Conservation (phyloP, 2,888 invertebrate genomes). For the Pandemis heparana region DNA sequence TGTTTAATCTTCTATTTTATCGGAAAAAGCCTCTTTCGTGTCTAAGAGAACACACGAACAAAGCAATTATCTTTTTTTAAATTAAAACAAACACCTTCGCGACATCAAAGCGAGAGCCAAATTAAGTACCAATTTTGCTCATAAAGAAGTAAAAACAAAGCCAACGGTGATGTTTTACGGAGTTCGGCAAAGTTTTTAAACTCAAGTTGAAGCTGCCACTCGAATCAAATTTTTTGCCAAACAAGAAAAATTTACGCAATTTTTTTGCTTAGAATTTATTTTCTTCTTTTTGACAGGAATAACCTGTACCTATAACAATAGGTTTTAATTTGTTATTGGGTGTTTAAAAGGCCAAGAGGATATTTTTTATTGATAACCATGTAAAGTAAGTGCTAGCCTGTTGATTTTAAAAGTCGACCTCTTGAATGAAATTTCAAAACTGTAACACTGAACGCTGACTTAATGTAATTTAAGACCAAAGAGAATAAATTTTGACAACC, state of each 20-base stretch:
- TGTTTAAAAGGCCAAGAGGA: no score
- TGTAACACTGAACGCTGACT: no score
- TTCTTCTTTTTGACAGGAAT: no score
- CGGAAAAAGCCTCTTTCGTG: background rate
- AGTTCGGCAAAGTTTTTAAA: background rate
- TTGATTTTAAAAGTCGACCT: no score
- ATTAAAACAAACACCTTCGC: constrained; percentile 16
- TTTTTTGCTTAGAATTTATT: background rate
- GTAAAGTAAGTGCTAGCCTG: no score
- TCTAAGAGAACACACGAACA: background rate
- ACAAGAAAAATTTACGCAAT: background rate
- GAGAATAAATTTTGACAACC: no score
- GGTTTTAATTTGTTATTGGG: no score
- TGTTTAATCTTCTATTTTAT: background rate
- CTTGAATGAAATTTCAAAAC: no score
- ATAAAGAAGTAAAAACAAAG: constrained; percentile 8
- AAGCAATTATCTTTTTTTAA: constrained; percentile 19
- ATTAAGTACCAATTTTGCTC: constrained; percentile 7
- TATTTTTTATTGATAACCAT: no score
- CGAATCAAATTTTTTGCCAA: background rate
- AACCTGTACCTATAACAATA: no score
- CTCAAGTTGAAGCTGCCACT: background rate
- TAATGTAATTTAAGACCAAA: no score
- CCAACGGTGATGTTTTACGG: background rate
- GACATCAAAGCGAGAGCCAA: constrained; percentile 2